Evolutionary conservation across 2,888 invertebrate genomes (phyloP), one percentile per base, ranked within the genome.

Genomic region (Frankliniella fusca): DNA sequence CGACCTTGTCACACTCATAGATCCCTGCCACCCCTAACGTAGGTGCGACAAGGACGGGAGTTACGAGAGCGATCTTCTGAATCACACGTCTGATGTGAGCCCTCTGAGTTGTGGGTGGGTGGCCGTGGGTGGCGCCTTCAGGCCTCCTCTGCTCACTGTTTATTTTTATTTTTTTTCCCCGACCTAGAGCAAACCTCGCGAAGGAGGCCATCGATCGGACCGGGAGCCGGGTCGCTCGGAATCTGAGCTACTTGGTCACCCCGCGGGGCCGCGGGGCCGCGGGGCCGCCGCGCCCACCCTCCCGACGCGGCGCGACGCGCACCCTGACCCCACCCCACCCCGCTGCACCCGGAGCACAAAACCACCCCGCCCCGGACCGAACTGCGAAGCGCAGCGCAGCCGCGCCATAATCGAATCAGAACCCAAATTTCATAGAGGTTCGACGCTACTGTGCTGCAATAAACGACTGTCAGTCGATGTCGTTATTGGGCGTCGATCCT

Each of bases 141-240:
- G 18, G 18, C 18, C 54, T 54, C 2, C 18, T 54, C 18, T 54
- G 54, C 54, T 2, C 54, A 8, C 0, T 70, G n/a, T 70, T 70
- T 70, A 11, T 23, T 70, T 76, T 76, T 76, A 27, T 76, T n/a
- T n/a, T 23, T 76, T 76, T 76, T 76, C 70, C 70, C 70, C 70
- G 70, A 76, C 70, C 70, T 76, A 76, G 23, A 76, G 70, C 70
- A 76, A 27, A n/a, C 70, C 27, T 12, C 27, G 70, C 23, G 27
- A 76, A 76, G 70, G 70, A 76, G 70, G 70, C 70, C 70, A 76
- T 23, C 70, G 27, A 76, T 27, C 70, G 70, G 11, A 27, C 70
- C 27, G 12, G 23, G 70, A 18, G 54, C 15, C 2, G 12, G 54
- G 54, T 9, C 15, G 54, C 15, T 12, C 54, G 12, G 54, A 9